Evolutionary conservation across 2,113 vertebrate species (phyloP), one percentile per base, ranked within the genome.

Genomic region (Asarcornis scutulata): DNA sequence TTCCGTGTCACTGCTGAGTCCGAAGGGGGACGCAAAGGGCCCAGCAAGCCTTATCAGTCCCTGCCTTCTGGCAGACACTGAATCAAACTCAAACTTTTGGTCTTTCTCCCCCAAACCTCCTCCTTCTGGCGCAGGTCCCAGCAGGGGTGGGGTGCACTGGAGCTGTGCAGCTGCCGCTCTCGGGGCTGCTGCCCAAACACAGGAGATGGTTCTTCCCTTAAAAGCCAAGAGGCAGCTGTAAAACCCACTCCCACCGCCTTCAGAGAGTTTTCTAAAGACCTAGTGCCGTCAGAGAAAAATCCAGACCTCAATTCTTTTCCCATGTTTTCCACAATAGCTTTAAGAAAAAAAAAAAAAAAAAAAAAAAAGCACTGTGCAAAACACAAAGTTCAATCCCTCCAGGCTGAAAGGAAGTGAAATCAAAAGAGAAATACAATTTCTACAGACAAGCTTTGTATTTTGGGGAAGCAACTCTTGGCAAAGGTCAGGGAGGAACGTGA

Each of bases 321-420:
- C 64, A 48, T 6, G 13, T 71, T 79, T 91, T 58, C n/a, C 3
- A 2, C n/a, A 71, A 29, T 27, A 74, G 26, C 34, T 86, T 82
- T 46, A 71, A 38, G 4, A 7, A 48, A 62, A 26, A 69, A 48
- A 64, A 52, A 60, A 13, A 56, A 46, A 75, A 83, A 23, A 3
- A 15, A 9, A 42, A 55, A 36, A 74, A 86, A 77, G 32, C 34
- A 25, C 32, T 31, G 40, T 4, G 5, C 50, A 69, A 53, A 91
- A 13, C 6, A 55, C 58, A 87, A 80, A 52, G 11, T 27, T 44
- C 18, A 6, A 17, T 29, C 14, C 46, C 46, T 40, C 38, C 12
- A 48, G 17, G 38, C 72, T 48, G 60, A 53, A 79, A 66, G 46
- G 92, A 95, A 90, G 52, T 62, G 56, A 94, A 93, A 96, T 50